phyloP scores from a whole-genome alignment of 2,888 invertebrate genomes.

The Hedya salicella region DNA sequence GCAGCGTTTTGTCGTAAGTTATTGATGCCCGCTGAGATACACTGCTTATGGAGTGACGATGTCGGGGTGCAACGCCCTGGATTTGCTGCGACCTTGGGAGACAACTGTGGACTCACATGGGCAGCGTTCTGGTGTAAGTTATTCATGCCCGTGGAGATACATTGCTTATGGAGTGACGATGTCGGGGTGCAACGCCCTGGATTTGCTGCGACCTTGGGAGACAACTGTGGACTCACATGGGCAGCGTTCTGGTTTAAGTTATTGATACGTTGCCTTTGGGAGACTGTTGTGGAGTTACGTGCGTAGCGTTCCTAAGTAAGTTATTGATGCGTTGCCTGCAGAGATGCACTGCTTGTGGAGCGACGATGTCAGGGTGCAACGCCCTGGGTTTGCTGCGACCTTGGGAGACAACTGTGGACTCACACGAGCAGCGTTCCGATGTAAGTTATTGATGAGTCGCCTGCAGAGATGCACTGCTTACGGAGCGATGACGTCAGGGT shows the following conservation, averaged over 20 bases:
- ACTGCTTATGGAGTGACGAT: too few species aligned
- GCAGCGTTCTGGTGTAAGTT: too few species aligned
- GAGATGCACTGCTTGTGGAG: conserved; percentile 59
- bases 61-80: too few species aligned
- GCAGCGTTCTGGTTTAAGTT: conserved; percentile 66
- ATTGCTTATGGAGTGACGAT: conserved; percentile 62
- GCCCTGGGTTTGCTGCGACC: conserved; percentile 60
- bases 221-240: conserved; percentile 50
- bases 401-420: conserved; percentile 53
- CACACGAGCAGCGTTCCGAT: conserved; percentile 63
- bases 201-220: conserved; percentile 64
- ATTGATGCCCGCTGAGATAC: too few species aligned
- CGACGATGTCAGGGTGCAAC: conserved; percentile 51
- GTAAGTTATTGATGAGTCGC: conserved; percentile 52
- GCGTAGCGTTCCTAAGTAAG: too few species aligned
- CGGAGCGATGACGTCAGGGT: conserved; percentile 56
- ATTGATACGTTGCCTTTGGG: too few species aligned
- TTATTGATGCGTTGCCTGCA: neutral
- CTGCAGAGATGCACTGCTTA: conserved; percentile 52
- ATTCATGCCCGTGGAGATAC: neutral
- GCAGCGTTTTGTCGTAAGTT: neutral
- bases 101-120: too few species aligned
- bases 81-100: too few species aligned
- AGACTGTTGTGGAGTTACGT: too few species aligned
- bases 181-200: conserved; percentile 51